Base-by-base conservation (phyloP, 1,140 invertebrate genomes). In the Nylanderia fulva region DNA sequence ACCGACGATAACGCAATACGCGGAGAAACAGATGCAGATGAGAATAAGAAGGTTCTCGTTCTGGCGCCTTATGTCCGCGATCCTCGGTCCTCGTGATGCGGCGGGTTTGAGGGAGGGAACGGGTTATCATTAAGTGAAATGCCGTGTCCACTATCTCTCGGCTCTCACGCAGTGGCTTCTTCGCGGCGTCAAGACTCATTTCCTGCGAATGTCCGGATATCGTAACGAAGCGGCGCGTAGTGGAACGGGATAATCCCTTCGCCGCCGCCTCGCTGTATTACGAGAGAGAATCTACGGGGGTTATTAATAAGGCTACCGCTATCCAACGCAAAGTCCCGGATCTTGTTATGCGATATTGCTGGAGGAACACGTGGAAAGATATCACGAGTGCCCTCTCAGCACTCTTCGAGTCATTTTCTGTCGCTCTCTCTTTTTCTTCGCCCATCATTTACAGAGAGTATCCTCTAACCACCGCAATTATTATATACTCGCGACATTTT, bases 41-140 rank as follows among this genome's bases (percentile, higher is more conserved):
- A 60, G 66, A 84, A 82, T 61, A 84, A 88, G 84, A 82, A 85
- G 61, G 66, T 42, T 24, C 45, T 48, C 60, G 56, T 84, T 45
- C 27, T 24, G 77, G 33, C 18, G 77, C 66, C 27, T 33, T 15
- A 5, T 18, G 66, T 39, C 24, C 66, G 27, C 48, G 33, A 54
- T 45, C 60, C 72, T 68, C 61, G 27, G n/a, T 33, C 72, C 74
- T 74, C 71, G 45, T 69, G 83, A 76, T 58, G 85, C 64, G 69
- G 45, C 61, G 66, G 52, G 74, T 13, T n/a, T 71, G 89, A 86
- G 86, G 85, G 84, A 84, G 79, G 84, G n/a, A n/a, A 90, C 90
- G 91, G 91, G 93, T 94, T 94, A 94, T 94, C 94, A 94, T 94
- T 94, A 95, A 95, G 94, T 94, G 94, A 95, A 94, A 94, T 95